Conservation (phyloP, 2,888 invertebrate species). For the Ormia ochracea region DNA sequence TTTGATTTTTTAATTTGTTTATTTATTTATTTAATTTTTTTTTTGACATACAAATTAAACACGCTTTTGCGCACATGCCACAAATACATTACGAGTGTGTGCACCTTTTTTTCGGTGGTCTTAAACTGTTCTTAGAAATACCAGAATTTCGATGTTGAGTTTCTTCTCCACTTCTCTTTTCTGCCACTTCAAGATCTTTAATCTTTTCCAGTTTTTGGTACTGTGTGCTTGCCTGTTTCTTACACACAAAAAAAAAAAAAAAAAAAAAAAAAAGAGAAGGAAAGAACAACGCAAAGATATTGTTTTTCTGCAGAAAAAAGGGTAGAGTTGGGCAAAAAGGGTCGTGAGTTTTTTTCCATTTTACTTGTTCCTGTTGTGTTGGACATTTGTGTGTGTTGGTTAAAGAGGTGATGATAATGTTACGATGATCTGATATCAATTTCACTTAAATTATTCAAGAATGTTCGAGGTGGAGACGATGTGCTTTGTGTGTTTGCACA, state of each 20-base stretch:
- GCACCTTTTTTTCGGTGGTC: conserved; percentile 35
- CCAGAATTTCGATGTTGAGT: conserved; percentile 34
- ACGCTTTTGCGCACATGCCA: conserved; percentile 60
- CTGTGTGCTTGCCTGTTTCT: neutral
- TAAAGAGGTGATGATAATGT: conserved; percentile 47
- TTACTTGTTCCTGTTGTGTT: conserved; percentile 18
- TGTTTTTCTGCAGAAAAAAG: neutral
- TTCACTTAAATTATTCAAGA: conserved; percentile 50
- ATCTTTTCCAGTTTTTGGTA: conserved; percentile 11
- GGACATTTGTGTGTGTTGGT: neutral
- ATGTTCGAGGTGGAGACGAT: neutral
- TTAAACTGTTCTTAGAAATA: conserved; percentile 55
- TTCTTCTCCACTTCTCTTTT: neutral
- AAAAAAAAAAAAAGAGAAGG: neutral
- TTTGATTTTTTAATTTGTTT: too few species aligned
- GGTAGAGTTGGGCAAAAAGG: conserved; percentile 23
- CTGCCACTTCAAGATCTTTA: conserved; percentile 27
- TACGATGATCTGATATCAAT: conserved; percentile 58
- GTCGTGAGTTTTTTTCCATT: conserved; percentile 41
- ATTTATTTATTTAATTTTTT: too few species aligned
- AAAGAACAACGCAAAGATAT: neutral
- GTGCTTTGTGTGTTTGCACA: neutral
- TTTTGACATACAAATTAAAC: conserved; percentile 43
- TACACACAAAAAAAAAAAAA: too few species aligned
- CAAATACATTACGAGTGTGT: too few species aligned